Base-by-base conservation (phyloP, 2,888 invertebrate species). In the Synergus gifuensis region DNA sequence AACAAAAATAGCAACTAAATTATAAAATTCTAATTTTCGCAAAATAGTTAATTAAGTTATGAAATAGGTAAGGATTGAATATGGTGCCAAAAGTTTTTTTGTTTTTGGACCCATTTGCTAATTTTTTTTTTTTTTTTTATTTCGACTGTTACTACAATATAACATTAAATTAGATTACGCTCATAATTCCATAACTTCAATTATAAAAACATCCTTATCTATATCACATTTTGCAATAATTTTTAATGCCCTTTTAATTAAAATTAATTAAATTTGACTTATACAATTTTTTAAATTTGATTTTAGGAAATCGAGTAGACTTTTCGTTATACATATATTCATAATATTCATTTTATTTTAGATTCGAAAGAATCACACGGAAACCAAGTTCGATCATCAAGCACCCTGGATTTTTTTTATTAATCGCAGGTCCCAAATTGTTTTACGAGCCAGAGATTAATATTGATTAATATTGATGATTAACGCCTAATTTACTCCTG, bases 61-160 rank as follows among this genome's bases (percentile, higher is more conserved):
- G 14, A 54, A 62, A 14, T 62, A 62, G 12, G 4, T 46, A 28
- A 28, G 28, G 28, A 46, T 46, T 28, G 1, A 28, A 22, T 28
- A 36, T 36, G 11, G 22, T 73, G 36, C 46, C 36, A 54, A 12
- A 40, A 28, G 28, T 28, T 36, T 77, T 63, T 28, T 42, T 46
- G 36, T 64, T 77, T 28, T 42, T 46, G 54, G 40, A 64, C 77
- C 36, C 49, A 49, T 76, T 62, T 80, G 36, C 63, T 62, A 69
- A 16, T 36, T 67, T 67, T 79, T n/a, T n/a, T n/a, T n/a, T n/a
- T n/a, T 58, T 76, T 44, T 66, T 60, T 76, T 36, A 42, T 28
- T 77, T 64, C 78, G 49, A 76, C 79, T 28, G 60, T 60, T 44
- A 80, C 76, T 77, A 66, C 63, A 78, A 79, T 79, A 67, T 77